These are phyloP conservation scores for Castor canadensis DNA, from an alignment of 2,113 vertebrate species.

Conservation along the genomic window DNA sequence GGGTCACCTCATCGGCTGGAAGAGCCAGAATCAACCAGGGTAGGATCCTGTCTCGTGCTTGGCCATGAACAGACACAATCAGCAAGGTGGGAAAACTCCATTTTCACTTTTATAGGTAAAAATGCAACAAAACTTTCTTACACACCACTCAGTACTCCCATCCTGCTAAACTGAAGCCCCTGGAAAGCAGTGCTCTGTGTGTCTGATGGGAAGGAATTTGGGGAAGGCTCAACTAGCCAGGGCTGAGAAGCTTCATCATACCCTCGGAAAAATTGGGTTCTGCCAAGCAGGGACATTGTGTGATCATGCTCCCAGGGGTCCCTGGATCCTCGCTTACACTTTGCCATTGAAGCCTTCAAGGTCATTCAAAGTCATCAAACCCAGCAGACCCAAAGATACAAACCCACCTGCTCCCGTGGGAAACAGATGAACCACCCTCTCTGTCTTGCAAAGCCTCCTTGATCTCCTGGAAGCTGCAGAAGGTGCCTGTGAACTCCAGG, in stretches of 20 bases:
- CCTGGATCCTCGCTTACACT: neutral
- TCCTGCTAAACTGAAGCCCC: neutral
- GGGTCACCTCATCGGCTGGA: neutral
- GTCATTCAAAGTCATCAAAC: neutral
- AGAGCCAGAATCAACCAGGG: neutral
- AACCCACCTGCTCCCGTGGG: neutral
- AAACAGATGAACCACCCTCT: rapidly evolving
- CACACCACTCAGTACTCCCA: rapidly evolving
- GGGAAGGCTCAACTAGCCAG: rapidly evolving
- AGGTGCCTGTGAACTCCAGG: rapidly evolving
- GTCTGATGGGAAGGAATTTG: neutral
- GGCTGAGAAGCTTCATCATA: rapidly evolving
- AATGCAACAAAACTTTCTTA: rapidly evolving
- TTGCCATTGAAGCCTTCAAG: neutral
- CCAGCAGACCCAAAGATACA: neutral
- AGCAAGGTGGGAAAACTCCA: no score
- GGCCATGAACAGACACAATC: neutral
- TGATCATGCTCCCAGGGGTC: no score
- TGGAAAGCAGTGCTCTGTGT: rapidly evolving
- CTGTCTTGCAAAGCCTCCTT: neutral
- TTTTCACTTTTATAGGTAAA: neutral
- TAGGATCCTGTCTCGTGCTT: no score
- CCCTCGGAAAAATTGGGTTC: neutral
- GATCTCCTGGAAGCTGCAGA: neutral
- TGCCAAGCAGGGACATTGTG: no score